These are phyloP conservation scores for Leucopsar rothschildi DNA, from an alignment of 2,113 vertebrate genomes.

Conservation along the genomic window DNA sequence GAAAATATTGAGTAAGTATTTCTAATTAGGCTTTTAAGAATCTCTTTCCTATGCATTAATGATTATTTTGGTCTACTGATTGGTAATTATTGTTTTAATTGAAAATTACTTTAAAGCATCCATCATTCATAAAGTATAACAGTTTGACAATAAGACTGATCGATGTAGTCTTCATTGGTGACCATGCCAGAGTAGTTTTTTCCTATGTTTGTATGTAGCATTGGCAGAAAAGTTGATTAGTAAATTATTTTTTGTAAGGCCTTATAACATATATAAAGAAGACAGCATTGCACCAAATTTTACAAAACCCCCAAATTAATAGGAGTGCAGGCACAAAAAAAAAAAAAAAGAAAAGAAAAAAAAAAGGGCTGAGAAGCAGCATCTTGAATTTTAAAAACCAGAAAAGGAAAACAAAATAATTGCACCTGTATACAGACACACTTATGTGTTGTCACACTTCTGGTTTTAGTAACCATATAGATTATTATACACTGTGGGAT, in stretches of 20 bases:
- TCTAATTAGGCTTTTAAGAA: neutral
- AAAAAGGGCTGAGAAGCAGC: neutral
- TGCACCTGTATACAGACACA: neutral
- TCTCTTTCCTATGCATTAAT: neutral
- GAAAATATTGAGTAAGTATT: neutral
- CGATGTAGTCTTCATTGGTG: neutral
- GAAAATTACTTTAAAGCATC: neutral
- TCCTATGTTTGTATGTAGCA: neutral
- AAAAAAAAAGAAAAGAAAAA: neutral
- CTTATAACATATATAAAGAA: neutral
- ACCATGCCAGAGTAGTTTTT: neutral
- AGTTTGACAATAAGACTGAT: neutral
- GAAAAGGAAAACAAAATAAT: neutral
- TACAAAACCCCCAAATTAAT: neutral
- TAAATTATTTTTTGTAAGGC: neutral
- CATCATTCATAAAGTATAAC: neutral
- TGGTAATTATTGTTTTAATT: neutral
- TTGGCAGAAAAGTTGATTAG: neutral
- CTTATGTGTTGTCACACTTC: neutral
- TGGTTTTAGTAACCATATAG: accelerated
- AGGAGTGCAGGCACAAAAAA: neutral
- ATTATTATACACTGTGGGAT: neutral
- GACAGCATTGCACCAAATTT: neutral
- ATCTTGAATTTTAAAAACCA: neutral
- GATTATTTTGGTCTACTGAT: neutral